These are phyloP conservation scores for Pampusana beccarii DNA, from an alignment of 2,113 vertebrate genomes.

Conservation along the genomic window DNA sequence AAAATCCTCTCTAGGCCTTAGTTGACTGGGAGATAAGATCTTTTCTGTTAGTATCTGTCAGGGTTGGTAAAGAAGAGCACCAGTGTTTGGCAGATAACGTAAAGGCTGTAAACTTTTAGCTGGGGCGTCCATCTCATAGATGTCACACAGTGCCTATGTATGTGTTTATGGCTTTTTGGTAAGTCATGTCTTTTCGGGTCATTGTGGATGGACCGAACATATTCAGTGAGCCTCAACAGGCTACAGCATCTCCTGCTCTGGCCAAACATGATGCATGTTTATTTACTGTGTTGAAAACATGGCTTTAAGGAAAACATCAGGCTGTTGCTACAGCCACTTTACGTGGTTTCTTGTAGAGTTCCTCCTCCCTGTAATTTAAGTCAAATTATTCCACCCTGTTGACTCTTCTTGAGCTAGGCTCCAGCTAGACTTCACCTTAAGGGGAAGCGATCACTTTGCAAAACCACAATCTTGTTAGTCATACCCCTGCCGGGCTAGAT, in stretches of 20 bases:
- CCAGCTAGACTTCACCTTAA: neutral
- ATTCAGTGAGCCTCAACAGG: neutral
- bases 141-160: neutral
- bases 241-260: neutral
- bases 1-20: neutral
- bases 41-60: constrained; percentile 14
- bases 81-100: neutral
- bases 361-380: neutral
- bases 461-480: neutral
- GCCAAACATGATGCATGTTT: neutral
- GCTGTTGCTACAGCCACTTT: neutral
- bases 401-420: neutral
- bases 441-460: neutral
- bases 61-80: neutral
- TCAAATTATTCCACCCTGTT: neutral
- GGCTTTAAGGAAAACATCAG: neutral
- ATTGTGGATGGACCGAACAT: neutral
- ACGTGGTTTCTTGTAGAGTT: neutral
- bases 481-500: neutral
- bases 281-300: neutral
- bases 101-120: neutral
- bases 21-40: constrained; percentile 5
- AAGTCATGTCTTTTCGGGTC: neutral
- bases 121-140: neutral
- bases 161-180: neutral